Base-by-base conservation (phyloP, 64 coral and sea anemone species). In the Stichodactyla mertensii region DNA sequence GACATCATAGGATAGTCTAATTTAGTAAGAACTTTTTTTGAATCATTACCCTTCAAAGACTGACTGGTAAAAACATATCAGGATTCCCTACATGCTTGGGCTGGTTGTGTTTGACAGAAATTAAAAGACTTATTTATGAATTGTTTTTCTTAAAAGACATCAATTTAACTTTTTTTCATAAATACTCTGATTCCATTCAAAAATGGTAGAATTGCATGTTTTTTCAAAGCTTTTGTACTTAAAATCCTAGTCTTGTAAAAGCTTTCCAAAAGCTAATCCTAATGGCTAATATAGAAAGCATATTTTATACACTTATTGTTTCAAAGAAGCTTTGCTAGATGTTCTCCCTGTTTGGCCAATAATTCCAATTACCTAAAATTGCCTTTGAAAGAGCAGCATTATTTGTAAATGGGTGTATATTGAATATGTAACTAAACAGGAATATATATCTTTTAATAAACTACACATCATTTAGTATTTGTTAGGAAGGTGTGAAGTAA, bases 321-420 rank as follows among this genome's bases (percentile, higher is more conserved):
- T 74, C 69, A 74, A 74, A 31, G 24, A 74, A 74, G 27, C 69
- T 74, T 26, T 74, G 22, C 22, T 26, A 74, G 4, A 74, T 74
- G 69, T 26, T 74, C 69, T 11, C 69, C 69, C 24, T 74, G 36
- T 74, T 74, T 74, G 69, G 69, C 69, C 69, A 74, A 74, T 31
- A 31, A 74, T 74, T 74, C 69, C 23, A 26, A 74, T 27, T 10
- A 74, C 13, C 14, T 18, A 15, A 10, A 70, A 22, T 74, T 74
- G 69, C 69, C 69, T 74, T 74, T 74, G 69, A 74, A 74, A 74
- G 69, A 74, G 69, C 69, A 74, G 24, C 69, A 74, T 74, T 74
- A 74, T 74, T 74, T 74, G 69, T 74, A 74, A 74, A 74, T 74
- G 69, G 69, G 69, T 74, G 69, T 74, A 74, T 74, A 74, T 74